Evolutionary conservation across 2,888 invertebrate species (phyloP).

Genomic region (Cantharis rustica): DNA sequence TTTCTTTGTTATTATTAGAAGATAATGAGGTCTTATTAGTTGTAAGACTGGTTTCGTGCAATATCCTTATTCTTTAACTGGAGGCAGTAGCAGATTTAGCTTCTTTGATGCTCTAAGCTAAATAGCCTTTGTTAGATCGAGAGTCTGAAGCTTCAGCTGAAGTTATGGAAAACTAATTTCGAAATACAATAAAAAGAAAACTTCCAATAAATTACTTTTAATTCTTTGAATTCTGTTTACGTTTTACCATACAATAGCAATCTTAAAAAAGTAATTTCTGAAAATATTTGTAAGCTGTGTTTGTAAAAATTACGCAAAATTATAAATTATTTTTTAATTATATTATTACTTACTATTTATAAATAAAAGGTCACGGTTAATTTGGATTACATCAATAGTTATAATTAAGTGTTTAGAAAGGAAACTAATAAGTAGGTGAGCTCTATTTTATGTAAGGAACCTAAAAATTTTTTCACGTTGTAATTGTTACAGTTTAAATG

Average conservation of each 20-base stretch:
- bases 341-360: neutral
- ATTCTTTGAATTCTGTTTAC: neutral
- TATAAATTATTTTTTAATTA: neutral
- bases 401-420: neutral
- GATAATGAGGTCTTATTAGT: neutral
- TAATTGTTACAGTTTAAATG: neutral
- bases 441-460: neutral
- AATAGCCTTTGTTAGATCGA: neutral
- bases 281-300: neutral
- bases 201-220: too few species aligned
- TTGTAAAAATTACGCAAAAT: neutral
- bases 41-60: neutral
- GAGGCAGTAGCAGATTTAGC: neutral
- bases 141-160: too few species aligned
- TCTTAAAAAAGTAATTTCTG: neutral
- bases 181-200: too few species aligned
- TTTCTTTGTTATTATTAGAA: neutral
- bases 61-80: neutral
- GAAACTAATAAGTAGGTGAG: slow-evolving; percentile 3
- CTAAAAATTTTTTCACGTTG: neutral
- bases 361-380: slow-evolving; percentile 1
- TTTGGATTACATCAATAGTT: neutral
- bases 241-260: neutral
- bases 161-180: too few species aligned
- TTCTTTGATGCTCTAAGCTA: neutral